A percentile compares a stretch with the other conserved stretches of the same genome.
phyloP scores from a whole-genome alignment of 2,797 vertebrate species.

The Rhabdophis nuchalis region DNA sequence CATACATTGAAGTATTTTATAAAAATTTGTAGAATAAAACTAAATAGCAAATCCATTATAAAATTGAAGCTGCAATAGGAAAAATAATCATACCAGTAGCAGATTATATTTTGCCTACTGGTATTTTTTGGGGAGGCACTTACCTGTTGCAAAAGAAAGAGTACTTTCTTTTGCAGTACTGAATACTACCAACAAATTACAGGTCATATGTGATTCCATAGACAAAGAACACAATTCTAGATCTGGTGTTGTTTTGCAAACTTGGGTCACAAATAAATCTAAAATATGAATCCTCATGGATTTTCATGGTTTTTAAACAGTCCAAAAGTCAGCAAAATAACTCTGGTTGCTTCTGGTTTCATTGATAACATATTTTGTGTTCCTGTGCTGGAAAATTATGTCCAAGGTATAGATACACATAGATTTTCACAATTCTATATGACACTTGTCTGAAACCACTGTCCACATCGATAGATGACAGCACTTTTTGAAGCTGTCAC shows the following conservation, averaged over 20 bases:
- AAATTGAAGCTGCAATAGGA: not conserved
- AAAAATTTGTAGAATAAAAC: not conserved
- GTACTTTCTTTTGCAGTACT: not conserved
- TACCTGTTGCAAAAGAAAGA: not conserved
- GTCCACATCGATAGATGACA: not conserved
- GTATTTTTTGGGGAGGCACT: not conserved
- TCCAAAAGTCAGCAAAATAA: not conserved
- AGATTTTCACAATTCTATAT: not conserved
- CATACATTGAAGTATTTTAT: not conserved
- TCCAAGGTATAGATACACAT: not conserved
- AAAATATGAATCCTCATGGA: not conserved
- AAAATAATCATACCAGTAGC: not conserved
- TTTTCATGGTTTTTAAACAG: not conserved
- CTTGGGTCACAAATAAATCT: not conserved
- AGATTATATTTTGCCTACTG: not conserved
- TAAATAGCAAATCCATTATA: not conserved
- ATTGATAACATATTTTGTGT: not conserved
- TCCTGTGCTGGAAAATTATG: not conserved
- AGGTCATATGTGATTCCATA: not conserved
- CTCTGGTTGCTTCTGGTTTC: not conserved
- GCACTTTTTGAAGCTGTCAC: not conserved
- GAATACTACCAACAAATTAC: not conserved
- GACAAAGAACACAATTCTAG: not conserved
- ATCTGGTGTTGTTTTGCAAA: not conserved
- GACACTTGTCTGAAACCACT: not conserved